phyloP scores from a whole-genome alignment of 2,113 vertebrate genomes.

The Chlorodrepanis virens region DNA sequence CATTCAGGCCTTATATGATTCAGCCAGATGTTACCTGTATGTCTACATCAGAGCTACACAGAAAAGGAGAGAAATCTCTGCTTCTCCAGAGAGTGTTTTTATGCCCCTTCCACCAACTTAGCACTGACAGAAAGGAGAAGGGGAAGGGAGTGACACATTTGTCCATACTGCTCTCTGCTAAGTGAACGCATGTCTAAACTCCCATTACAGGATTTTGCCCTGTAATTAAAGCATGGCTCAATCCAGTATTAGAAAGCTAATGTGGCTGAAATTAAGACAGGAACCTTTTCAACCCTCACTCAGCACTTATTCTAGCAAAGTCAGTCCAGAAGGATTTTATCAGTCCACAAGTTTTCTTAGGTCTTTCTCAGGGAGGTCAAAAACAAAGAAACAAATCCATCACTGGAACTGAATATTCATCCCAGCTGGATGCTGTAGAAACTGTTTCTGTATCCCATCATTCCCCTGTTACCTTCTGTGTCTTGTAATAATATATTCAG shows the following conservation, averaged over 20 bases:
- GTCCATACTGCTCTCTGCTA: background rate
- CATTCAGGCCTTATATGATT: background rate
- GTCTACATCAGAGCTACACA: background rate
- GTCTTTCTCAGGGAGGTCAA: background rate
- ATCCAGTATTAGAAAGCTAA: background rate
- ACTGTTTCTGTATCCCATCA: background rate
- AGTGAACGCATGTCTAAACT: background rate
- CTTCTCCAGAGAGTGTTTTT: background rate
- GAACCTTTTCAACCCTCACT: background rate
- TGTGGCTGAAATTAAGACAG: background rate
- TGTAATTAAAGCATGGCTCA: background rate
- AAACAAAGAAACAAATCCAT: background rate
- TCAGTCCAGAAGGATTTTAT: background rate
- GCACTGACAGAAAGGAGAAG: background rate
- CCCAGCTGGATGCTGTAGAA: background rate
- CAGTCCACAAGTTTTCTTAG: background rate
- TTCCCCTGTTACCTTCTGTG: background rate
- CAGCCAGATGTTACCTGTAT: constrained; percentile 24
- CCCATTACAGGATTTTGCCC: background rate
- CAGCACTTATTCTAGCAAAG: background rate
- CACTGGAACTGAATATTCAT: background rate
- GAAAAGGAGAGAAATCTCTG: background rate
- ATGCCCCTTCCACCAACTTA: background rate
- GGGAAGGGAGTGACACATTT: background rate
- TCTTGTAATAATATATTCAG: background rate